phyloP scores from a whole-genome alignment of 2,888 invertebrate species.

The Drosophila subquinaria region DNA sequence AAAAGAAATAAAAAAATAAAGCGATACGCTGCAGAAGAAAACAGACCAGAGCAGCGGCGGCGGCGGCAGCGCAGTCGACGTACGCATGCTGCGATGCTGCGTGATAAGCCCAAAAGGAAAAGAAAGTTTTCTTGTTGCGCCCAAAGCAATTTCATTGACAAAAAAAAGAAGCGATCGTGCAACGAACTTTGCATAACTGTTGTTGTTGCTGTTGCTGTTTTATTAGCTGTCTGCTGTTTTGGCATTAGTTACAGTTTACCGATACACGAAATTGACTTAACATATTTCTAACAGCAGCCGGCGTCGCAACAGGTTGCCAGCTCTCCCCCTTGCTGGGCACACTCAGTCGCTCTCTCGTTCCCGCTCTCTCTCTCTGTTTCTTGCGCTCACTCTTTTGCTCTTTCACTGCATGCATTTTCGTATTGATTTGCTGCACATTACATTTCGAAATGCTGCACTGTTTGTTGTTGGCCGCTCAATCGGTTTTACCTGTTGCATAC shows the following conservation, averaged over 20 bases:
- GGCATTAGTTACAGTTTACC: slow-evolving; percentile 79
- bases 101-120: slow-evolving; percentile 60
- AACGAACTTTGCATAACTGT: slow-evolving; percentile 74
- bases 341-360: slow-evolving; percentile 11
- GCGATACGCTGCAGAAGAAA: slow-evolving; percentile 40
- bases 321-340: slow-evolving; percentile 10
- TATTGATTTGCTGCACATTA: slow-evolving; percentile 69
- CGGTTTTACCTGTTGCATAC: slow-evolving; percentile 73
- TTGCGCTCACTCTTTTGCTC: slow-evolving; percentile 20
- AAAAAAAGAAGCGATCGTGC: slow-evolving; percentile 58
- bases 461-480: slow-evolving; percentile 59
- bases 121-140: slow-evolving; percentile 69
- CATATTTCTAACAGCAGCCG: slow-evolving; percentile 73
- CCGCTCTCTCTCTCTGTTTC: slow-evolving; percentile 26
- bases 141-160: slow-evolving; percentile 70
- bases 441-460: slow-evolving; percentile 64
- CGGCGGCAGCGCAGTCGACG: slow-evolving; percentile 34
- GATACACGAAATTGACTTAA: slow-evolving; percentile 73
- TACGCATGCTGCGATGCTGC: slow-evolving; percentile 56
- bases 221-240: slow-evolving; percentile 49
- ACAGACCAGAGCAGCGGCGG: slow-evolving; percentile 41
- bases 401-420: slow-evolving; percentile 33
- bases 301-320: slow-evolving; percentile 72
- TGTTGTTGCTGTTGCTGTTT: slow-evolving; percentile 34
- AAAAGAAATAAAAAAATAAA: slow-evolving; percentile 42